These are phyloP conservation scores for Parauchenoglanis ngamensis DNA, from an alignment of 2,797 vertebrate genomes.

Conservation along the genomic window DNA sequence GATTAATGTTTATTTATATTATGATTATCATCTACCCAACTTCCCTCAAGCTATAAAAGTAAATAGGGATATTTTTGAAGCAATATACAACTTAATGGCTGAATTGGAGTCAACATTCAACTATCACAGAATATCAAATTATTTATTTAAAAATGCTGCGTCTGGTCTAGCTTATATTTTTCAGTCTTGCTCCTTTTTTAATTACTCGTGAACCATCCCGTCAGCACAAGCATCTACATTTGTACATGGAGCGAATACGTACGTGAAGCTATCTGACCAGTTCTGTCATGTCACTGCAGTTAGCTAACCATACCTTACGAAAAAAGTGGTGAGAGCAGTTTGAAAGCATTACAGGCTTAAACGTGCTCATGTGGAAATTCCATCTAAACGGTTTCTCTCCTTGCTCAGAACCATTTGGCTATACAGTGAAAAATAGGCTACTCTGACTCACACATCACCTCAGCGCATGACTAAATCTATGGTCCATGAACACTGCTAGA, in stretches of 20 bases:
- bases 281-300: background rate
- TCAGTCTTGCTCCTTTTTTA: background rate
- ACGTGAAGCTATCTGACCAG: background rate
- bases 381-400: background rate
- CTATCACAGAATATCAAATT: background rate
- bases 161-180: background rate
- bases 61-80: background rate
- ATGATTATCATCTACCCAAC: background rate
- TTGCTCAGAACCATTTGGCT: background rate
- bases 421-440: background rate
- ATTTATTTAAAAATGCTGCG: background rate
- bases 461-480: background rate
- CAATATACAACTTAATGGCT: background rate
- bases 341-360: background rate
- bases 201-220: background rate
- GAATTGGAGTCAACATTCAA: background rate
- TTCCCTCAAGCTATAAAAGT: background rate
- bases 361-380: background rate
- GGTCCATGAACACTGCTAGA: too few relatives aligned
- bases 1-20: background rate
- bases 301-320: background rate
- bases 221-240: background rate
- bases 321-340: background rate
- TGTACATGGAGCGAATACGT: background rate
- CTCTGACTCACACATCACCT: background rate